Evolutionary conservation across 2,888 invertebrate species (phyloP).

Genomic region (Polia nebulosa): DNA sequence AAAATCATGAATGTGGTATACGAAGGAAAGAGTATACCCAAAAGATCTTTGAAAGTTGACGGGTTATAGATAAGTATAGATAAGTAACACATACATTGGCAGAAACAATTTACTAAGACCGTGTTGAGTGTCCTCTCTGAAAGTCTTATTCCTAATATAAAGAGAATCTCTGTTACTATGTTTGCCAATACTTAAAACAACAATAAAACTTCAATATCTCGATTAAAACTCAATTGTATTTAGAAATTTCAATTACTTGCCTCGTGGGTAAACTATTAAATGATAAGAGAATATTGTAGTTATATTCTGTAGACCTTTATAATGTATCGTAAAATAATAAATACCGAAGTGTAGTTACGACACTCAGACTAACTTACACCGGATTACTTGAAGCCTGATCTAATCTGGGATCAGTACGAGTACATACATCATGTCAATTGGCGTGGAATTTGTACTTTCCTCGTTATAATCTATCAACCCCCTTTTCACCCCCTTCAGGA

Average conservation of each 20-base stretch:
- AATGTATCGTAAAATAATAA: background rate
- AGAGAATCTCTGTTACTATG: background rate
- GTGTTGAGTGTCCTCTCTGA: too few relatives aligned
- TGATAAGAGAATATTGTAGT: constrained; percentile 17
- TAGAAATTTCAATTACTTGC: constrained; percentile 16
- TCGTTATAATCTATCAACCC: too few relatives aligned
- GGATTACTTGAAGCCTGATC: background rate
- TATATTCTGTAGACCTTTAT: background rate
- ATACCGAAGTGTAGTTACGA: background rate
- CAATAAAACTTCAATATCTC: background rate
- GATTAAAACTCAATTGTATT: constrained; percentile 4
- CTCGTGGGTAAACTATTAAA: constrained; percentile 8
- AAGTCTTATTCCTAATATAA: too few relatives aligned
- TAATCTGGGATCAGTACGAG: background rate
- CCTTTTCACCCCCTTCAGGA: too few relatives aligned
- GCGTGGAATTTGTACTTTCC: too few relatives aligned
- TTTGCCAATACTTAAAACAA: background rate
- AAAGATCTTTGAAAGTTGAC: too few relatives aligned
- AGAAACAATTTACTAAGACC: too few relatives aligned
- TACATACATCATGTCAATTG: too few relatives aligned
- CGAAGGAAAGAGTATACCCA: too few relatives aligned
- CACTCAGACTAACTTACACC: background rate
- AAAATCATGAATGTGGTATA: too few relatives aligned
- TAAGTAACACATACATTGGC: too few relatives aligned
- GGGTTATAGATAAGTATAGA: too few relatives aligned